Evolutionary conservation across 2,888 invertebrate genomes (phyloP).

Genomic region (Lycophotia porphyrea): DNA sequence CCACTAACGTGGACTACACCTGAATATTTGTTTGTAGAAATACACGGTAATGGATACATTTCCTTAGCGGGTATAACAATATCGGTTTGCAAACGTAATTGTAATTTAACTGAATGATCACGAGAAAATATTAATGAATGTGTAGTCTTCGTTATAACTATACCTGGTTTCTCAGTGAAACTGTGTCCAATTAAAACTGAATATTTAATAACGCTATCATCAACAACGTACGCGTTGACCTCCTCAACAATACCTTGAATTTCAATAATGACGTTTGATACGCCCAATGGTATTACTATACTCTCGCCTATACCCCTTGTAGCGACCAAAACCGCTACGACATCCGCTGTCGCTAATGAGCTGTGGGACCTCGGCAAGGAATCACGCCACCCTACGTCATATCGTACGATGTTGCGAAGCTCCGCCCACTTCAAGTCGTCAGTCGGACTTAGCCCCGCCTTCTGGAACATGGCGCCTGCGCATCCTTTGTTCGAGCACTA

Average conservation of each 20-base stretch:
- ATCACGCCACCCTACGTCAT: no score
- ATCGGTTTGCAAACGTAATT: neutral
- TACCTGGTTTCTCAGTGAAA: constrained; percentile 10
- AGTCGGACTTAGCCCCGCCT: no score
- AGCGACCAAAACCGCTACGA: no score
- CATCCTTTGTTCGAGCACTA: no score
- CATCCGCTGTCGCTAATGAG: no score
- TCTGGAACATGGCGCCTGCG: no score
- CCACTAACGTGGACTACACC: neutral
- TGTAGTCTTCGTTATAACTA: constrained; percentile 6
- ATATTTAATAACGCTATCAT: no score
- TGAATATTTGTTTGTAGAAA: neutral
- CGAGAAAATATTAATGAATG: constrained; percentile 9
- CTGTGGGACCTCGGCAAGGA: no score
- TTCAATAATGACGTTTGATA: constrained; percentile 3
- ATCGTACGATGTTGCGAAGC: no score
- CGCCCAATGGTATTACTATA: constrained; percentile 10
- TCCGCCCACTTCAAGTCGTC: no score
- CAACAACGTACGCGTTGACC: neutral
- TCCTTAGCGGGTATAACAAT: constrained; percentile 1
- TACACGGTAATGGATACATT: constrained; percentile 1
- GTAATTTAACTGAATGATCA: neutral
- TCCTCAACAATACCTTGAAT: constrained; percentile 15
- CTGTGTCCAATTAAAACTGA: constrained; percentile 1
- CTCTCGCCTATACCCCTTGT: constrained; percentile 15